phyloP scores from a whole-genome alignment of 1,140 invertebrate genomes.

The Palaemon carinicauda region DNA sequence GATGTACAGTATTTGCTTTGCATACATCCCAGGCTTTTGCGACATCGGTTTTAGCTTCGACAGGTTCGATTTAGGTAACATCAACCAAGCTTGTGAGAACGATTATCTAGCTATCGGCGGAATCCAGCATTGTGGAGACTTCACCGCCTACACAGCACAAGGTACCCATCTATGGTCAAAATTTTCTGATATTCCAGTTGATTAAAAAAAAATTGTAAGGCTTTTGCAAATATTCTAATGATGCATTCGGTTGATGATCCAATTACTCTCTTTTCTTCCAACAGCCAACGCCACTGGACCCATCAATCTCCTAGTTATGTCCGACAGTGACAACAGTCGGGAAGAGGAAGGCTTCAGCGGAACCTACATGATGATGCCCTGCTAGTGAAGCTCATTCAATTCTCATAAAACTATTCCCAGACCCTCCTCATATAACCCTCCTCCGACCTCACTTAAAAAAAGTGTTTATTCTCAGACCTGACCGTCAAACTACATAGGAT shows the following conservation, averaged over 20 bases:
- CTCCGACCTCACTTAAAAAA: background rate
- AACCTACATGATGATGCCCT: slow-evolving; percentile 39
- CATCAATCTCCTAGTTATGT: background rate
- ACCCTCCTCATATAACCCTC: background rate
- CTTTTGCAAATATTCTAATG: no score
- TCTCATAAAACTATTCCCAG: background rate
- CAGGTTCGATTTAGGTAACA: slow-evolving; percentile 65
- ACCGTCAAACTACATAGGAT: no score
- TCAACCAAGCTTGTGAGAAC: slow-evolving; percentile 72
- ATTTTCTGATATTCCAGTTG: no score
- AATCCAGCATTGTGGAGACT: slow-evolving; percentile 74
- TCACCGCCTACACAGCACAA: background rate
- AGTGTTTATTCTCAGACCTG: background rate
- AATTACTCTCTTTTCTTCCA: no score
- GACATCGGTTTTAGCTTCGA: slow-evolving; percentile 73
- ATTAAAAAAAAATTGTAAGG: no score
- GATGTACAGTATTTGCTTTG: slow-evolving; percentile 80
- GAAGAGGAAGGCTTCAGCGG: slow-evolving; percentile 40
- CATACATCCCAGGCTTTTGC: slow-evolving; percentile 71
- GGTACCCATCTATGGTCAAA: background rate
- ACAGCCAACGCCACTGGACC: slow-evolving; percentile 48
- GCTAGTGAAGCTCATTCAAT: background rate
- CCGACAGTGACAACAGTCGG: slow-evolving; percentile 32
- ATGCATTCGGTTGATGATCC: background rate
- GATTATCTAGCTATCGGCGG: slow-evolving; percentile 76